Conservation (phyloP, 1,140 invertebrate genomes). For the Drosophila santomea region DNA sequence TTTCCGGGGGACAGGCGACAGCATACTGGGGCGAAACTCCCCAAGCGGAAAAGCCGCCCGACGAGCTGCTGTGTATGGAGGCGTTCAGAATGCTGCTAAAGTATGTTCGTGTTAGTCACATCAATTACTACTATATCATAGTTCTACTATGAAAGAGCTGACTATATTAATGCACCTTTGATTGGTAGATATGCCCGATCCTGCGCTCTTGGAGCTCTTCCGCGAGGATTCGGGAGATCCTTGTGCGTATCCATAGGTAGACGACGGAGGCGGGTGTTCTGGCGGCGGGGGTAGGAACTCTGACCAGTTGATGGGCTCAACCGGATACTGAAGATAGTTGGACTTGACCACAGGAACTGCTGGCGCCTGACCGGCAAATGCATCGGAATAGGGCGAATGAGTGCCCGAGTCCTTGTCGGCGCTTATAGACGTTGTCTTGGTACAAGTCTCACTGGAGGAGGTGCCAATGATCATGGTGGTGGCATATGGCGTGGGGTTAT, state of each 20-base stretch:
- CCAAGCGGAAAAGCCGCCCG: constrained; percentile 83
- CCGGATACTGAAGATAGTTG: constrained; percentile 85
- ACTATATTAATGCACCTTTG: constrained; percentile 59
- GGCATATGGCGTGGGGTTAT: constrained; percentile 92
- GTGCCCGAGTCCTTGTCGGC: constrained; percentile 86
- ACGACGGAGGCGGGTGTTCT: constrained; percentile 90
- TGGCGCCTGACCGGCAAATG: constrained; percentile 49
- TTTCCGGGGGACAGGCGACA: constrained; percentile 62
- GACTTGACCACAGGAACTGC: constrained; percentile 79
- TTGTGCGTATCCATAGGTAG: constrained; percentile 73
- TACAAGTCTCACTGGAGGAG: constrained; percentile 85
- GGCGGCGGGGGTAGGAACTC: constrained; percentile 92
- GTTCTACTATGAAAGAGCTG: neutral
- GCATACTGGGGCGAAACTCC: constrained; percentile 77
- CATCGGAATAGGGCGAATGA: constrained; percentile 85
- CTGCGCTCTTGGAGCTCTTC: constrained; percentile 82
- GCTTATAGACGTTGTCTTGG: constrained; percentile 85
- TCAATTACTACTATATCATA: too few species aligned
- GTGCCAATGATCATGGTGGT: constrained; percentile 90
- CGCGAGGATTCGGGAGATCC: constrained; percentile 82
- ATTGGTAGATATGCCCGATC: constrained; percentile 82
- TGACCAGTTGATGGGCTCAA: constrained; percentile 90
- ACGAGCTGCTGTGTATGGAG: constrained; percentile 83
- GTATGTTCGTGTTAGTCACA: neutral
- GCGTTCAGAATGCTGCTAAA: constrained; percentile 70